Evolutionary conservation across 2,113 vertebrate genomes (phyloP).

Genomic region (Nothocercus nigrocapillus): DNA sequence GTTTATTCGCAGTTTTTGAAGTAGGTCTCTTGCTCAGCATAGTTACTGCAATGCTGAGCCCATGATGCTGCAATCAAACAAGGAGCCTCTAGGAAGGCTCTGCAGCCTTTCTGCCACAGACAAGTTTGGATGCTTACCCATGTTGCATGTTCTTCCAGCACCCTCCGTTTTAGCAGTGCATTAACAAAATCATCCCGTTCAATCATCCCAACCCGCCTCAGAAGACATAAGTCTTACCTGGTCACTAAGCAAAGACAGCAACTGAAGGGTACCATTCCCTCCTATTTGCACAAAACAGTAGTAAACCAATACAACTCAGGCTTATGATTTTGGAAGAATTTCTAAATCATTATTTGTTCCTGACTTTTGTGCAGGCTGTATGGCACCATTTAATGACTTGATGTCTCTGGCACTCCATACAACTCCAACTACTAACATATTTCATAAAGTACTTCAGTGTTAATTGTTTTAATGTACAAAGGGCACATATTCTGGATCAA

Average conservation of each 20-base stretch:
- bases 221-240: not conserved
- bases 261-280: not conserved
- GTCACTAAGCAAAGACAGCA: not conserved
- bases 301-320: not conserved
- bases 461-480: constrained; percentile 56
- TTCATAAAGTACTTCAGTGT: constrained; percentile 3
- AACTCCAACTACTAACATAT: not conserved
- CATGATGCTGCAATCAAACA: not conserved
- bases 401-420: not conserved
- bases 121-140: not conserved
- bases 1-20: not conserved
- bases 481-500: constrained; percentile 64
- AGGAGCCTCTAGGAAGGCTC: not conserved
- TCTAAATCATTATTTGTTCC: not conserved
- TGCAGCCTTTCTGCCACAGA: not conserved
- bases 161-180: not conserved
- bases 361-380: not conserved
- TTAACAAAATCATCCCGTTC: not conserved
- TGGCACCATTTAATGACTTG: constrained; percentile 38
- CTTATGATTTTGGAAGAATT: not conserved
- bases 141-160: not conserved
- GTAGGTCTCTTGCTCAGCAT: not conserved
- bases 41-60: not conserved
- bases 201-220: not conserved
- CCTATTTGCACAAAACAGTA: not conserved